Evolutionary conservation across 2,797 vertebrate species (phyloP), one percentile per base, ranked within the genome.

Genomic region (Ctenochaetus hawaiiensis): DNA sequence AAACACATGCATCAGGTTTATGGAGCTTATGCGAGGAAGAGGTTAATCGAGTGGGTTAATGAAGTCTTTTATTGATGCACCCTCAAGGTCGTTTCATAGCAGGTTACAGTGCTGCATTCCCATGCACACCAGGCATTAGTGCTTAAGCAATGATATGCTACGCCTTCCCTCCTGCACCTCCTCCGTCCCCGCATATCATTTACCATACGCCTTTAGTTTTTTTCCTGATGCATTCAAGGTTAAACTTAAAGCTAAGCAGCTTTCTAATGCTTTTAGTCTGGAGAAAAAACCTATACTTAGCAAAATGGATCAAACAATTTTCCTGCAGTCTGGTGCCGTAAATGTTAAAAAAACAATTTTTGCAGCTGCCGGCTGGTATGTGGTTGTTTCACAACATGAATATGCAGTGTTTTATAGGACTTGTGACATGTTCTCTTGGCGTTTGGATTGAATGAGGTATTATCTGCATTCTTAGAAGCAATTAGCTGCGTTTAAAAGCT

Each of bases 1-100:
- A 83, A 88, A 87, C 65, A 57, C 76, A 80, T 62, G 76, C 69
- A 76, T 84, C 77, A 48, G 48, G 81, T 92, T 92, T 87, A 91
- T 86, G 79, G 78, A 45, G 83, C 87, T 87, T 79, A 83, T 72
- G 87, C 84, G 87, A 82, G 80, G 83, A 84, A 67, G 82, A 89
- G 92, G 91, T 93, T 93, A 93, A 92, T 92, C 81, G 79, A 90
- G 90, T 43, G 72, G 88, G 73, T 93, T 93, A 93, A 94, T 92
- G 90, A 92, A 82, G 87, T 91, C 20, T 92, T 94, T 93, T 92
- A 94, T 88, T 67, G 81, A 91, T 37, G 84, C 76, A 79, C 67
- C 84, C 77, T 89, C 88, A 92, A 93, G 92, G 94, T 93, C 81
- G 14, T 83, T 77, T 47, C 53, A 2, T 65, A 23, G 82, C 79